Evolutionary conservation across 2,113 vertebrate genomes (phyloP).

Genomic region (Oryzias javanicus): DNA sequence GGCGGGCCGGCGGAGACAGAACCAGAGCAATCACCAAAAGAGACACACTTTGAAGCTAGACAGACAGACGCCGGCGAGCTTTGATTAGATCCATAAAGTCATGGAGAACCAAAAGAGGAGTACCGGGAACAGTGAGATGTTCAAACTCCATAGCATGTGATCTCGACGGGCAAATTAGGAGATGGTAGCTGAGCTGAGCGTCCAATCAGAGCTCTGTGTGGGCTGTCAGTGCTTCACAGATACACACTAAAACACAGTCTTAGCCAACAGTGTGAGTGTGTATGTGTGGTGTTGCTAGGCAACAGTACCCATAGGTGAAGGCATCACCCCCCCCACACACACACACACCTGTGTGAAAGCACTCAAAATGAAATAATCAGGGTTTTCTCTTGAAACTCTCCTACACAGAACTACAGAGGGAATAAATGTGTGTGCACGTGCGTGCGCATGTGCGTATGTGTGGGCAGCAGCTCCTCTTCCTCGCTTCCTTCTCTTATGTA

Average conservation of each 20-base stretch:
- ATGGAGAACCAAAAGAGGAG: not conserved
- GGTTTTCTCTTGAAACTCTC: slow-evolving; percentile 51
- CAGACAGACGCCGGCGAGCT: no score
- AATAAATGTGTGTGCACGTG: slow-evolving; percentile 24
- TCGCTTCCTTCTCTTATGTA: slow-evolving; percentile 45
- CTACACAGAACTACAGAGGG: slow-evolving; percentile 51
- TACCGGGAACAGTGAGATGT: slow-evolving; percentile 11
- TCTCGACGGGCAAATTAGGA: slow-evolving; percentile 33
- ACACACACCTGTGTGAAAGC: slow-evolving; percentile 50
- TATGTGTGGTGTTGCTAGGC: slow-evolving; percentile 48
- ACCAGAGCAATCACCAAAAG: no score
- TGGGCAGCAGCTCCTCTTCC: slow-evolving; percentile 32
- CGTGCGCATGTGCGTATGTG: slow-evolving; percentile 33
- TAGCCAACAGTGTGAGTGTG: slow-evolving; percentile 45
- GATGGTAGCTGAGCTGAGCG: not conserved
- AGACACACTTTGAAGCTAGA: no score
- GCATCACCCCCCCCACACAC: slow-evolving; percentile 23
- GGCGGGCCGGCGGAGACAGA: no score
- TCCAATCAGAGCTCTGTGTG: slow-evolving; percentile 53
- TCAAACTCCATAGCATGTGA: slow-evolving; percentile 22
- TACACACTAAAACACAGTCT: slow-evolving; percentile 22
- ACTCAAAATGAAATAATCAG: slow-evolving; percentile 51
- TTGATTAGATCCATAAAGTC: no score
- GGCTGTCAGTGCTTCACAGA: slow-evolving; percentile 49
- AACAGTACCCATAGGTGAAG: slow-evolving; percentile 67